phyloP scores from a whole-genome alignment of 1,140 invertebrate species.

The Ostrea edulis region DNA sequence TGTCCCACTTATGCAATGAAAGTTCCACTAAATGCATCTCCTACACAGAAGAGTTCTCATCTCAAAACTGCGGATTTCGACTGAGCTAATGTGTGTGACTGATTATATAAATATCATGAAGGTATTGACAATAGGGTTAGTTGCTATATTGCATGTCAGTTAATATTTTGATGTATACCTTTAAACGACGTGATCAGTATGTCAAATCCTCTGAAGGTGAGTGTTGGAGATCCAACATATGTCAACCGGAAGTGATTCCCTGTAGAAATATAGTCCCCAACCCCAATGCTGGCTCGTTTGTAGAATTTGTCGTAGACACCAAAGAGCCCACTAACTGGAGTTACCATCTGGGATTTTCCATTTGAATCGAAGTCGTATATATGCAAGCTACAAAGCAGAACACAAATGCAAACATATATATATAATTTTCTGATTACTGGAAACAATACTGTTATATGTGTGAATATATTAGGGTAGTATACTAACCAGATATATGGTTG shows the following conservation, averaged over 20 bases:
- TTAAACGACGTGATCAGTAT: slow-evolving; percentile 60
- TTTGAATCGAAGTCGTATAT: slow-evolving; percentile 56
- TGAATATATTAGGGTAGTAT: too few relatives aligned
- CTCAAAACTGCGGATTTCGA: too few relatives aligned
- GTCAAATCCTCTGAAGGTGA: slow-evolving; percentile 61
- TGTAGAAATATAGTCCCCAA: slow-evolving; percentile 61
- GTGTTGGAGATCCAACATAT: slow-evolving; percentile 62
- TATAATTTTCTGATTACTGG: too few relatives aligned
- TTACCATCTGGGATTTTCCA: slow-evolving; percentile 38
- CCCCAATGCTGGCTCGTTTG: slow-evolving; percentile 55
- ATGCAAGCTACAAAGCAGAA: slow-evolving; percentile 53
- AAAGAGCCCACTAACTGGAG: slow-evolving; percentile 59
- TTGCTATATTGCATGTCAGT: background rate
- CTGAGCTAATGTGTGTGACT: too few relatives aligned
- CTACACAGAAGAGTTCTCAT: too few relatives aligned
- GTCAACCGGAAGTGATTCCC: slow-evolving; percentile 55
- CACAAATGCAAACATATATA: too few relatives aligned
- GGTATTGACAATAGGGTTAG: too few relatives aligned
- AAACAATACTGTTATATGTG: too few relatives aligned
- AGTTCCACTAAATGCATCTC: too few relatives aligned
- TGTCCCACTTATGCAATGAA: too few relatives aligned
- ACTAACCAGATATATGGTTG: too few relatives aligned
- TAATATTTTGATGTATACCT: slow-evolving; percentile 41
- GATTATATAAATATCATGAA: too few relatives aligned
- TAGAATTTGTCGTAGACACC: slow-evolving; percentile 62